Evolutionary conservation across 2,888 invertebrate genomes (phyloP), one percentile per base, ranked within the genome.

Genomic region (Halocaridina rubra): DNA sequence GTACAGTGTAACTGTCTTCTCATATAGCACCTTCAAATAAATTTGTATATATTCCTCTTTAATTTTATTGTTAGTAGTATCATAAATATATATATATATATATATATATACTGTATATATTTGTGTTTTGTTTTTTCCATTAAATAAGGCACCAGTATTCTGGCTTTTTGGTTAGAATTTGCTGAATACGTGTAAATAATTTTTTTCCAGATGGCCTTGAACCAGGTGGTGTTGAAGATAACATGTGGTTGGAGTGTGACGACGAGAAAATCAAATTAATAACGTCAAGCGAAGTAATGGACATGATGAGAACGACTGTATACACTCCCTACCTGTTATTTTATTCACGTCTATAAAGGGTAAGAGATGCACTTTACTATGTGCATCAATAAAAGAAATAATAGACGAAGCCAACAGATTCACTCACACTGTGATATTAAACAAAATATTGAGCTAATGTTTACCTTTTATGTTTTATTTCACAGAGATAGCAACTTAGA

Each of bases 181-280:
- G 24, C 33, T 19, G 7, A 16, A 4, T 27, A 29, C 71, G 30
- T 22, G 8, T 71, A 27, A 2, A n/a, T 46, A 46, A 71, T 13
- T 33, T 72, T 46, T 8, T 77, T 77, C 8, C 77, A 77, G 77
- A 77, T 19, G 22, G 22, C 3, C 29, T 64, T 24, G 79, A 79
- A 27, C n/a, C 33, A 29, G 67, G 69, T 1, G 29, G 74, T 16
- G 80, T 75, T 24, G 24, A 75, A 84, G 90, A 92, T 5, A 90
- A 92, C 8, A 92, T 93, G 88, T 97, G 97, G 97, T 93, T 96
- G 71, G 96, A 96, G 90, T 97, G 96, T 90, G 96, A 97, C 90
- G 97, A 97, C 90, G 96, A 97, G 88, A 94, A 95, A 86, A 95
- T 97, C 79, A 94, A 94, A 89, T 94, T 95, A 8, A 94, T 97